Evolutionary conservation across 2,113 vertebrate genomes (phyloP).

Genomic region (Alouatta palliata): DNA sequence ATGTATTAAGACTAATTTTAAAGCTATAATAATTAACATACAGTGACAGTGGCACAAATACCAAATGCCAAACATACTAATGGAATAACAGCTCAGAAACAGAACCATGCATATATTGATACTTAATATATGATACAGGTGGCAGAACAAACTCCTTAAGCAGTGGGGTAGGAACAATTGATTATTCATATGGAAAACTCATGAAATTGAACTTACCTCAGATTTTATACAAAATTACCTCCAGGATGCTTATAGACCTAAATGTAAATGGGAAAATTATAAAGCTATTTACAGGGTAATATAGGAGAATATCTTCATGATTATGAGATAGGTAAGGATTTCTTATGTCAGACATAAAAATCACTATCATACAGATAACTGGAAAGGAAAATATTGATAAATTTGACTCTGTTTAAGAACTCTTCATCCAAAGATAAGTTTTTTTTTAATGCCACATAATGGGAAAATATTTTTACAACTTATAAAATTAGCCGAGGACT

Average conservation of each 20-base stretch:
- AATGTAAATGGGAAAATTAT: not conserved
- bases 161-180: not conserved
- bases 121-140: not conserved
- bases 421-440: not conserved
- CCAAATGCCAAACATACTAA: not conserved
- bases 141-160: not conserved
- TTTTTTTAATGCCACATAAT: not conserved
- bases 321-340: not conserved
- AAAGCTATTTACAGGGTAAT: not conserved
- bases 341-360: not conserved
- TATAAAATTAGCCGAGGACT: not conserved
- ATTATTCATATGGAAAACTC: not conserved
- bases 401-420: not conserved
- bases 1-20: not conserved
- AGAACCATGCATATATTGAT: not conserved
- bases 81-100: not conserved
- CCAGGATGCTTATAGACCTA: not conserved
- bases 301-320: not conserved
- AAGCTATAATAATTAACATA: not conserved
- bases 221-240: not conserved
- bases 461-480: not conserved
- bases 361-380: not conserved
- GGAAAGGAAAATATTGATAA: not conserved
- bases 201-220: not conserved
- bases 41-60: not conserved